Evolutionary conservation across 2,888 invertebrate species (phyloP).

Genomic region (Protodeltote pygarga): DNA sequence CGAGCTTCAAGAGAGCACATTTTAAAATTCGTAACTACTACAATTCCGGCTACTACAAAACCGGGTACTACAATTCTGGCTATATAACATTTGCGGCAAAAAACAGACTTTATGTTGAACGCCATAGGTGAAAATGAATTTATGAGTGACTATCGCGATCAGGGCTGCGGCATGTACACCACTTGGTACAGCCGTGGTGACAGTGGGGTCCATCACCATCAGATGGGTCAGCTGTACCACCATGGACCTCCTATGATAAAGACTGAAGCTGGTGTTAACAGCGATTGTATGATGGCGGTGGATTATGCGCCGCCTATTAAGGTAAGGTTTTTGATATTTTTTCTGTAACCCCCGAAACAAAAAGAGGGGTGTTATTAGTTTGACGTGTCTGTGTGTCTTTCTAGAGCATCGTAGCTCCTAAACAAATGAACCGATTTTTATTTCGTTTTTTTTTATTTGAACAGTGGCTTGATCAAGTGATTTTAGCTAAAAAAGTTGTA

Average conservation of each 20-base stretch:
- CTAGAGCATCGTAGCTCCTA: too few species aligned
- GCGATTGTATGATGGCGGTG: constrained; percentile 89
- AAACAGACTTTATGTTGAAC: constrained; percentile 50
- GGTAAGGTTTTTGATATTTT: constrained; percentile 71
- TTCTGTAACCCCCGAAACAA: too few species aligned
- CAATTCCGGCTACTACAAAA: too few species aligned
- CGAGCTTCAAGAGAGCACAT: not conserved
- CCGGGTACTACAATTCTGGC: too few species aligned
- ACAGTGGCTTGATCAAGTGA: too few species aligned
- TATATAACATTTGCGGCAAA: too few species aligned
- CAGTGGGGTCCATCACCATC: constrained; percentile 84
- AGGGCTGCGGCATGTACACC: constrained; percentile 82
- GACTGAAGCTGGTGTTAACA: constrained; percentile 88
- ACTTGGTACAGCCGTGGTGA: constrained; percentile 86
- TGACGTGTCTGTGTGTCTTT: too few species aligned
- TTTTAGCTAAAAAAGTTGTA: too few species aligned
- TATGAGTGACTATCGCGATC: constrained; percentile 82
- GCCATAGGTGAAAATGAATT: constrained; percentile 62
- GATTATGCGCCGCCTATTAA: constrained; percentile 89
- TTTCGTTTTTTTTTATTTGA: too few species aligned
- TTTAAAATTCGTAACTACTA: constrained; percentile 16
- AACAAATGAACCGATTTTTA: too few species aligned
- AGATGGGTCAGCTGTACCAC: constrained; percentile 85
- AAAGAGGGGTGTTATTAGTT: too few species aligned
- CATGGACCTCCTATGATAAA: constrained; percentile 88